Base-by-base conservation (phyloP, 2,888 invertebrate genomes). In the Invenusta paracnida region DNA sequence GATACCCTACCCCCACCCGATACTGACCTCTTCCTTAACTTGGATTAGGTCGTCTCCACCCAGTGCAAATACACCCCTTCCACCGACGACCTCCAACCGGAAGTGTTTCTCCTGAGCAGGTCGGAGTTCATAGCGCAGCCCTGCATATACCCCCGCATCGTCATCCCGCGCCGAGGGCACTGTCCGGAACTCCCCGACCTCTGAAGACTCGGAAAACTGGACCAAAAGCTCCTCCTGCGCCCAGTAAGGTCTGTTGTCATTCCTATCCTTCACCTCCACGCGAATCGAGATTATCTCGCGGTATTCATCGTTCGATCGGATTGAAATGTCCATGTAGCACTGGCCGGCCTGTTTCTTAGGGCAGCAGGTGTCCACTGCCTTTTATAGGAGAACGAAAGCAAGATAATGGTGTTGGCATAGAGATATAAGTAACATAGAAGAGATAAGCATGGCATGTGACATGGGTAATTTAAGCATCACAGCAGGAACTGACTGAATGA, bases 211-310 rank as follows among this genome's bases (percentile, higher is more conserved):
- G 1, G 84, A 84, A 25, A 84, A 84, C 29, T 84, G 25, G n/a
- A 67, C 27, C 28, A 73, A 5, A 25, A 84, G 73, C 67, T 84
- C 84, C 2, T 27, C 67, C 67, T 84, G 67, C 23, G 1, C 23
- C 84, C 84, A 84, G 13, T 29, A 67, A 17, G 84, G 84, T 1
- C 66, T 27, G 29, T 84, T 84, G 82, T 84, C 84, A 67, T 84
- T 84, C 13, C 66, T 67, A 67, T 84, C 84, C 28, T 66, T 84
- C 11, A 84, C 84, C 0, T 25, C 84, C 25, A 84, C 66, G 27
- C 29, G 29, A 11, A 73, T 25, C 27, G 67, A 23, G 25, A 84
- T 29, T 25, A 84, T 73, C 29, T 73, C 29, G 82, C 66, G 67
- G 67, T 66, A 84, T 27, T 84, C 84, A 25, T 66, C 84, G 67